Evolutionary conservation across 2,113 vertebrate genomes (phyloP).

Genomic region (Ptilonorhynchus violaceus): DNA sequence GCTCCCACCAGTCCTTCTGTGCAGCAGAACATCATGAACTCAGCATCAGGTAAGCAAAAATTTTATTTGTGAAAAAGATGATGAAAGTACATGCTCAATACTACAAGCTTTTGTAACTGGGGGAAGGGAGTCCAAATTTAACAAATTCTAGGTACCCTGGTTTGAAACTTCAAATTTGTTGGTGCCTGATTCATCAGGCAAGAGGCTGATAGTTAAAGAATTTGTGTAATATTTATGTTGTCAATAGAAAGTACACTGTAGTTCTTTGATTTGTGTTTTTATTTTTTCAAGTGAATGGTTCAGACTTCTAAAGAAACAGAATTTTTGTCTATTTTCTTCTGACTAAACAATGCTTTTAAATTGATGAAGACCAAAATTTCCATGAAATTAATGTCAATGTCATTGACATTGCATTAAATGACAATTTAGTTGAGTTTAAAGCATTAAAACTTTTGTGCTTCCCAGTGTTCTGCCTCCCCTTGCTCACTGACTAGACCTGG

Average conservation of each 20-base stretch:
- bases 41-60: constrained; percentile 81
- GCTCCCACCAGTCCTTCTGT: constrained; percentile 86
- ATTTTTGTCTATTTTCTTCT: neutral
- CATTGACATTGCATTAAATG: too few relatives aligned
- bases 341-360: neutral
- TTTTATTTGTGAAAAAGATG: neutral
- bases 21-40: constrained; percentile 90
- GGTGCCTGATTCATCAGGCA: neutral
- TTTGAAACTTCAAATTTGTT: neutral
- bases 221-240: neutral
- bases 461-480: neutral
- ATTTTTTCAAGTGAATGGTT: neutral
- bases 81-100: neutral
- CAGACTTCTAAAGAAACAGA: neutral
- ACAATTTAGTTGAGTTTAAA: too few relatives aligned
- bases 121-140: neutral
- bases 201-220: neutral
- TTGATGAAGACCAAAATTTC: neutral
- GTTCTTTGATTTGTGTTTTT: neutral
- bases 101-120: neutral
- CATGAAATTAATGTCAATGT: neutral
- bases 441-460: neutral
- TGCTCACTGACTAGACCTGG: neutral
- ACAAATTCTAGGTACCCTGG: neutral
- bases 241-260: neutral